Conservation (phyloP, 1,140 invertebrate genomes). For the Zophobas morio region DNA sequence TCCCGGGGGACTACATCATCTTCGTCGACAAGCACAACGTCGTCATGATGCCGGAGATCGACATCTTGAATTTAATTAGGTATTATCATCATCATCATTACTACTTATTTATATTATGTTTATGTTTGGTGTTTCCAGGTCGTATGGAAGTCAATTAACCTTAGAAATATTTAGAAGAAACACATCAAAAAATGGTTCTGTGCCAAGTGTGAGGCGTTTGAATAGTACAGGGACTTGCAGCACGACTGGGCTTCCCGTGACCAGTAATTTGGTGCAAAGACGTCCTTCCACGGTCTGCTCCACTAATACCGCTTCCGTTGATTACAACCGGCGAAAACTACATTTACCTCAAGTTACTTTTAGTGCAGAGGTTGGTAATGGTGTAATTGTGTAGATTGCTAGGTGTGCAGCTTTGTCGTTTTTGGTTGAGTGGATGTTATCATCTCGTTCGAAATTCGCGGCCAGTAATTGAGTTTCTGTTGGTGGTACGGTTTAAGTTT, state of each 20-base stretch:
- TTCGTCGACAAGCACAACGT: slow-evolving; percentile 90
- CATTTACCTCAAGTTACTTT: slow-evolving; percentile 86
- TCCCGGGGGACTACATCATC: slow-evolving; percentile 88
- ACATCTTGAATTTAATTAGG: slow-evolving; percentile 86
- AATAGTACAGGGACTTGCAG: slow-evolving; percentile 56
- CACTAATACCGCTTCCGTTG: slow-evolving; percentile 70
- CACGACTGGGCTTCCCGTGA: slow-evolving; percentile 62
- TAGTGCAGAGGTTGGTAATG: slow-evolving; percentile 87
- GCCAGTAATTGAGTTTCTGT: slow-evolving; percentile 32
- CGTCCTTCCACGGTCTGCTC: slow-evolving; percentile 73
- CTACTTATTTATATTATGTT: background rate
- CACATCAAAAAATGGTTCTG: slow-evolving; percentile 67
- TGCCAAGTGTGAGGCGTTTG: slow-evolving; percentile 64
- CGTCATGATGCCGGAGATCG: slow-evolving; percentile 84
- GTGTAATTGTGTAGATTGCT: slow-evolving; percentile 83
- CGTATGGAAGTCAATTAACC: slow-evolving; percentile 78
- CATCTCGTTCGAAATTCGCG: slow-evolving; percentile 5
- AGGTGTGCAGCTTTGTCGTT: slow-evolving; percentile 76
- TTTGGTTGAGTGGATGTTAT: background rate
- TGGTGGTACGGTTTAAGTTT: slow-evolving; percentile 18
- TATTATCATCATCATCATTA: slow-evolving; percentile 58
- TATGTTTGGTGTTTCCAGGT: slow-evolving; percentile 67
- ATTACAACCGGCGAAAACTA: slow-evolving; percentile 73
- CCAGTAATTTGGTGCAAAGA: slow-evolving; percentile 58
- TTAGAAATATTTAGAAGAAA: slow-evolving; percentile 84